phyloP scores from a whole-genome alignment of 2,113 vertebrate genomes.

The Bubo bubo region DNA sequence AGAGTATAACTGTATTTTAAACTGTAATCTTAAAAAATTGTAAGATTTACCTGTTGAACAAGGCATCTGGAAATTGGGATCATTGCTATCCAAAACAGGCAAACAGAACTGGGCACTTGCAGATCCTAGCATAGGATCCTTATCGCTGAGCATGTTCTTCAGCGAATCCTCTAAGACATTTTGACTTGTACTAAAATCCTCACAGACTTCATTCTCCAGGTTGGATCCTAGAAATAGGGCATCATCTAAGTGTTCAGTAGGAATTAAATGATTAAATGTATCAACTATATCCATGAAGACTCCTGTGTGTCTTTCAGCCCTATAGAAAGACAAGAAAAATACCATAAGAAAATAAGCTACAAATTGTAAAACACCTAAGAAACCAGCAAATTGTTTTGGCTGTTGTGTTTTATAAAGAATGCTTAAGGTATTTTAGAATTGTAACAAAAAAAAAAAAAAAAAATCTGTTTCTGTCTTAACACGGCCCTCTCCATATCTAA shows the following conservation, averaged over 20 bases:
- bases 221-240: conserved; percentile 92
- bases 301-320: conserved; percentile 88
- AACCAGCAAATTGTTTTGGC: conserved; percentile 71
- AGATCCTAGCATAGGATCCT: conserved; percentile 99
- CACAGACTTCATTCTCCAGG: conserved; percentile 97
- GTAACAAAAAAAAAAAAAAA: background rate
- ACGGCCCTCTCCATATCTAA: conserved; percentile 30
- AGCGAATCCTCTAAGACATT: conserved; percentile 91
- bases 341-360: conserved; percentile 83
- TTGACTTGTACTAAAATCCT: conserved; percentile 90
- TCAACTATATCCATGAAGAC: conserved; percentile 99
- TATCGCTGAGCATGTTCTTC: conserved; percentile 99
- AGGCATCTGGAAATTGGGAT: conserved; percentile 89
- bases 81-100: conserved; percentile 94
- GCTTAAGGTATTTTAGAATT: conserved; percentile 65
- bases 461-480: conserved; percentile 30
- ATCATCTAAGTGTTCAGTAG: conserved; percentile 99
- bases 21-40: conserved; percentile 77
- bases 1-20: conserved; percentile 73
- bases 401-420: conserved; percentile 67
- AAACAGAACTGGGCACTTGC: conserved; percentile 94
- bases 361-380: conserved; percentile 76
- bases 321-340: conserved; percentile 87
- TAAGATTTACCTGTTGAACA: conserved; percentile 90
- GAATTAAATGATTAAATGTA: conserved; percentile 98